Percentiles rank a stretch among this genome's conserved stretches.
These are phyloP conservation scores for Haemorhous mexicanus DNA, from an alignment of 2,113 vertebrate species.

Conservation along the genomic window DNA sequence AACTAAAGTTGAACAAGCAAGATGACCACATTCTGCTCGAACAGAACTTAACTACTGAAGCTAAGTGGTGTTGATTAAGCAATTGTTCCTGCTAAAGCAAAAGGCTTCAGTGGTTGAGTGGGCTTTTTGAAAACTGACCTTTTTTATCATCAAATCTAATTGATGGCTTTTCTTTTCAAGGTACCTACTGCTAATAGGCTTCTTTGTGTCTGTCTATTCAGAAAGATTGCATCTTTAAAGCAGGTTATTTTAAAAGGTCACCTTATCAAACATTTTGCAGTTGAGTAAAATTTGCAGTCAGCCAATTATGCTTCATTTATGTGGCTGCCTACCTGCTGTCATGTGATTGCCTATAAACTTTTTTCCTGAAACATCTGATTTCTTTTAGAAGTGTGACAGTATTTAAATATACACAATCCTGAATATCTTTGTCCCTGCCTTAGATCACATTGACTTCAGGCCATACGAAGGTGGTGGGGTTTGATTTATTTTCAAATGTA, in stretches of 20 bases:
- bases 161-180: conserved; percentile 2
- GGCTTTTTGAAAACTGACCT: neutral
- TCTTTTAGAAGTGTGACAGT: neutral
- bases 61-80: neutral
- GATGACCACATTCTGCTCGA: neutral
- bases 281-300: conserved; percentile 6
- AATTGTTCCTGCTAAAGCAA: neutral
- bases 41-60: neutral
- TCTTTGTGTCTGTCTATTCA: conserved; percentile 18
- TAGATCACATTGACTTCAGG: neutral
- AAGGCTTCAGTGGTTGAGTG: neutral
- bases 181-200: conserved; percentile 1
- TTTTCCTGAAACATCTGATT: neutral
- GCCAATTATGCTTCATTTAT: neutral
- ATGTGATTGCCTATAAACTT: neutral
- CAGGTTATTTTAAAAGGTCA: conserved; percentile 40
- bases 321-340: neutral
- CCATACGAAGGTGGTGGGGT: neutral
- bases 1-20: neutral
- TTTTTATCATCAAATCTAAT: neutral
- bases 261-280: conserved; percentile 4
- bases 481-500: neutral
- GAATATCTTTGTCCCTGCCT: neutral
- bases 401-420: neutral
- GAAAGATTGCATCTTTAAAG: conserved; percentile 21